These are phyloP conservation scores for Scalopus aquaticus DNA, from an alignment of 2,113 vertebrate species.

Conservation along the genomic window DNA sequence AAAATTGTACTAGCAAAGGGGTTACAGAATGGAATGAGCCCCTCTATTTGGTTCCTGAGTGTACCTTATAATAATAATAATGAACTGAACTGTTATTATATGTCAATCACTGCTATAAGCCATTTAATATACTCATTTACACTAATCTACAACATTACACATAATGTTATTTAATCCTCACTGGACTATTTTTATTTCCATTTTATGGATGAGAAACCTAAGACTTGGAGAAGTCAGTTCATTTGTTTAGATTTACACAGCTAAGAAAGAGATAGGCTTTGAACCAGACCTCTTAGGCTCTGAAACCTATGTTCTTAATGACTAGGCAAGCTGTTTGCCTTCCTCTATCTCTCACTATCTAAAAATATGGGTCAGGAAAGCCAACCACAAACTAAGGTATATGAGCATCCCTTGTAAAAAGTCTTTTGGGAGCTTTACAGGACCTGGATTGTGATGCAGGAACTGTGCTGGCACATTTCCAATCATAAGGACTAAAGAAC, in stretches of 20 bases:
- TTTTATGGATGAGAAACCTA: constrained; percentile 28
- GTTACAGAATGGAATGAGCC: not conserved
- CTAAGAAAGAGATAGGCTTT: not conserved
- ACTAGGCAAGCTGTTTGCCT: not conserved
- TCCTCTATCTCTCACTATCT: not conserved
- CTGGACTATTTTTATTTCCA: constrained; percentile 36
- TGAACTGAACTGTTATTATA: not conserved
- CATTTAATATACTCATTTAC: not conserved
- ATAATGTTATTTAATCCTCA: constrained; percentile 18
- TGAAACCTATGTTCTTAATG: not conserved
- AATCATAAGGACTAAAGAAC: constrained; percentile 12
- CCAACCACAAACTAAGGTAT: not conserved
- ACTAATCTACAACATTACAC: not conserved
- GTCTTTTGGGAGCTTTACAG: not conserved
- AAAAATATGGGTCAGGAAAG: not conserved
- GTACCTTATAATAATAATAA: constrained; percentile 14
- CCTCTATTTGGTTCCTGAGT: not conserved
- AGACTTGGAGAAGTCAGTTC: not conserved
- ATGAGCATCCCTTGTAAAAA: constrained; percentile 14
- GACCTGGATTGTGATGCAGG: constrained; percentile 39
- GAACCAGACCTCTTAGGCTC: not conserved
- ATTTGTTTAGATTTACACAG: constrained; percentile 4
- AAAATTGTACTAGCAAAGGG: constrained; percentile 2
- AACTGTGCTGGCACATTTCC: constrained; percentile 23
- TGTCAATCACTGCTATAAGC: constrained; percentile 1